phyloP scores from a whole-genome alignment of 2,888 invertebrate genomes.

The Stenolophus ochropezus region DNA sequence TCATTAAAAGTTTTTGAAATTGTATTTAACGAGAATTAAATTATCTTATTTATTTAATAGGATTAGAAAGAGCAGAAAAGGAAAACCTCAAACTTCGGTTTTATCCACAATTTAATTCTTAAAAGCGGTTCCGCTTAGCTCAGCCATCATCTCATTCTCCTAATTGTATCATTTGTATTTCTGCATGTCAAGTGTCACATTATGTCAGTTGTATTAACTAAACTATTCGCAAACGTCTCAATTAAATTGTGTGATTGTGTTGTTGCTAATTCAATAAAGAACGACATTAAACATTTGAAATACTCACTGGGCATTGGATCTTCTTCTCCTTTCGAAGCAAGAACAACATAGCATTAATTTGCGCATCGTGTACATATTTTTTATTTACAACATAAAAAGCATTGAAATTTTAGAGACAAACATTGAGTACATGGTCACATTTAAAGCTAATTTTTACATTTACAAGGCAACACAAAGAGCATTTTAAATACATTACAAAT shows the following conservation, averaged over 20 bases:
- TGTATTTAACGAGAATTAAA: no score
- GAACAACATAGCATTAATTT: neutral
- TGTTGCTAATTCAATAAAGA: slow-evolving; percentile 20
- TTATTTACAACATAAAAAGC: neutral
- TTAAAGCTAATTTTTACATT: slow-evolving; percentile 28
- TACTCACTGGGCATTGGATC: slow-evolving; percentile 40
- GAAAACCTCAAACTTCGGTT: no score
- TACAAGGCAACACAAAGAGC: slow-evolving; percentile 16
- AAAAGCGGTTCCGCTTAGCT: neutral
- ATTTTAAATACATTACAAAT: neutral
- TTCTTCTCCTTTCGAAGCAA: slow-evolving; percentile 15
- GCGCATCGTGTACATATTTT: neutral
- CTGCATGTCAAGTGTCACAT: slow-evolving; percentile 29
- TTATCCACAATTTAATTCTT: neutral
- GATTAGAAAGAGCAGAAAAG: no score
- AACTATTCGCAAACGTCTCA: neutral
- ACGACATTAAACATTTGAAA: slow-evolving; percentile 1
- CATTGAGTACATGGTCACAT: slow-evolving; percentile 40
- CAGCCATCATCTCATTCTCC: neutral
- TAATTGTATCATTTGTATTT: neutral
- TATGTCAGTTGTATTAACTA: neutral
- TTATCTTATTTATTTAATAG: no score
- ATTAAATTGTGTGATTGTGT: slow-evolving; percentile 3
- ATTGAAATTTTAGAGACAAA: neutral
- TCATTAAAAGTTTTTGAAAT: no score